Conservation (phyloP, 2,888 invertebrate species). For the Artemia sp. region DNA sequence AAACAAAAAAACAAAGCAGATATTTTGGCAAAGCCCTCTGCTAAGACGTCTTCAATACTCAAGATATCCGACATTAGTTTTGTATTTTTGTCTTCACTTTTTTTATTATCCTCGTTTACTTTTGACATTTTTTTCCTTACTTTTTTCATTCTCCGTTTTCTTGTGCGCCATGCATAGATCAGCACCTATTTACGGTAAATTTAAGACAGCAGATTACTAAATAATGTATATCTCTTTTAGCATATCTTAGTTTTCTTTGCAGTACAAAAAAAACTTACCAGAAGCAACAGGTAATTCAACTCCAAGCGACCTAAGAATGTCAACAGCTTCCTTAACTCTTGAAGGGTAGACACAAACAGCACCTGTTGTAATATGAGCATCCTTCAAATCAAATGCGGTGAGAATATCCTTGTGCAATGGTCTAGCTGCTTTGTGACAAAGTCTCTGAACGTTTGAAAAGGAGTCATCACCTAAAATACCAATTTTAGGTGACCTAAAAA, state of each 20-base stretch:
- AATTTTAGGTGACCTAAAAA: neutral
- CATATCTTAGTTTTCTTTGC: neutral
- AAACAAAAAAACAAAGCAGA: no score
- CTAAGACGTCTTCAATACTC: no score
- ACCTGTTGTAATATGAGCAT: slow-evolving; percentile 43
- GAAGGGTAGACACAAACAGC: slow-evolving; percentile 93
- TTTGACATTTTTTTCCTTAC: no score
- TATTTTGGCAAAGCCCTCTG: no score
- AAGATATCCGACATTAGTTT: no score
- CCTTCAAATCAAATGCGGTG: slow-evolving; percentile 29
- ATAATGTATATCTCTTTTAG: no score
- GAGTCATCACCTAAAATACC: slow-evolving; percentile 30
- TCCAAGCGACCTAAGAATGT: slow-evolving; percentile 40
- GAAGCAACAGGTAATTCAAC: slow-evolving; percentile 57
- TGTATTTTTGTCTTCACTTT: no score
- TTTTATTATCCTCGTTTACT: no score
- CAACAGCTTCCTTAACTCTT: slow-evolving; percentile 53
- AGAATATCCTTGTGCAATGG: slow-evolving; percentile 33
- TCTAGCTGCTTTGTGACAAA: slow-evolving; percentile 57
- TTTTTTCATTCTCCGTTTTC: no score
- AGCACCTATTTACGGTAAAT: no score
- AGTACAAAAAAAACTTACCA: slow-evolving; percentile 38
- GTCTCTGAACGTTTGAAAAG: slow-evolving; percentile 50
- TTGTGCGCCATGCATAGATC: no score
- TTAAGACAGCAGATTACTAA: no score